These are phyloP conservation scores for Penaeus chinensis DNA, from an alignment of 1,140 invertebrate species.

Conservation along the genomic window DNA sequence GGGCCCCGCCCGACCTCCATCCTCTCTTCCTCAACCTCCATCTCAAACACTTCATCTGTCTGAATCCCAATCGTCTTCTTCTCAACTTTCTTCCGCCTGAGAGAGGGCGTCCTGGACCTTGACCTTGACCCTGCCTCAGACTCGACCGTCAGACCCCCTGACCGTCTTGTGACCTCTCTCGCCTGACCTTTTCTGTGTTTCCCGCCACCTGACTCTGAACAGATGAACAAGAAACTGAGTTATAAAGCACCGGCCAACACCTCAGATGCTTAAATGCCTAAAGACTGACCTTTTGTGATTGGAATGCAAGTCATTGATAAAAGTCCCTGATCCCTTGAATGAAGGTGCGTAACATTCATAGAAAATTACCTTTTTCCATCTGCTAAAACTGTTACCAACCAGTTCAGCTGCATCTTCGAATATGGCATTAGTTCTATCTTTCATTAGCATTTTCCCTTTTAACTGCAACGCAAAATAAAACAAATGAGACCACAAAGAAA, in stretches of 20 bases:
- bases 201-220: constrained; percentile 46
- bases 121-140: constrained; percentile 46
- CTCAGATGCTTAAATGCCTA: no score
- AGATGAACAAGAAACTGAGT: constrained; percentile 42
- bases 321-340: neutral
- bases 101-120: constrained; percentile 43
- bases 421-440: no score
- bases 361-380: no score
- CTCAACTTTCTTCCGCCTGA: constrained; percentile 42
- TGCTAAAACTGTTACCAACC: no score
- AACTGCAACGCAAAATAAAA: no score
- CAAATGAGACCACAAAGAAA: no score
- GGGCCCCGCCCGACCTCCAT: neutral
- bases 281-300: no score
- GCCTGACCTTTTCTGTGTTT: constrained; percentile 26
- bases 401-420: no score
- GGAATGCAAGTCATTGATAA: neutral
- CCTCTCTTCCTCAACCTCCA: neutral
- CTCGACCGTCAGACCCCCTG: constrained; percentile 47
- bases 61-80: constrained; percentile 49
- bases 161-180: constrained; percentile 26
- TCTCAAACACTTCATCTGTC: constrained; percentile 21
- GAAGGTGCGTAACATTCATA: no score
- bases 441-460: no score
- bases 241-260: constrained; percentile 28